phyloP scores from a whole-genome alignment of 2,888 invertebrate genomes.

The Ornithoptera priamus region DNA sequence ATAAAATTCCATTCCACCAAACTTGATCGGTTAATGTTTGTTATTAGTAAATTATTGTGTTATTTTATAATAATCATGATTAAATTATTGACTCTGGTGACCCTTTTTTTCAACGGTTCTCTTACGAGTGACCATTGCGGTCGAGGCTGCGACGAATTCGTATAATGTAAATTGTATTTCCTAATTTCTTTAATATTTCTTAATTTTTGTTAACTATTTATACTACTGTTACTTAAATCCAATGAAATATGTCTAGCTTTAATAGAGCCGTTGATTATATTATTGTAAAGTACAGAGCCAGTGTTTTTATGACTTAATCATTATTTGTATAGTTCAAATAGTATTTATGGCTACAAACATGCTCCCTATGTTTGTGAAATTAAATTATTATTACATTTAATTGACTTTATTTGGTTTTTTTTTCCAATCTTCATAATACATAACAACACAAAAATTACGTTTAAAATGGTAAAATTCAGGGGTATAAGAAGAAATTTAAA shows the following conservation, averaged over 20 bases:
- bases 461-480: too few species aligned
- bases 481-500: too few species aligned
- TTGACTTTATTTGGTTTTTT: constrained; percentile 35
- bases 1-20: constrained; percentile 65
- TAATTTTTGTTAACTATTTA: constrained; percentile 78
- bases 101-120: constrained; percentile 28
- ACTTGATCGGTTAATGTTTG: constrained; percentile 45
- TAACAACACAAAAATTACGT: too few species aligned
- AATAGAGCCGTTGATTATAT: constrained; percentile 75
- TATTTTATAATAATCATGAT: constrained; percentile 38
- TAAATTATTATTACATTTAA: constrained; percentile 75
- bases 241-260: constrained; percentile 74
- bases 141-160: constrained; percentile 54
- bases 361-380: constrained; percentile 69
- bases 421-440: constrained; percentile 15
- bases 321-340: constrained; percentile 79
- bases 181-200: constrained; percentile 71
- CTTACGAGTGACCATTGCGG: constrained; percentile 43
- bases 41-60: constrained; percentile 64
- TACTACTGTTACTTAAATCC: constrained; percentile 74
- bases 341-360: constrained; percentile 74
- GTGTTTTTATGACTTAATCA: constrained; percentile 78
- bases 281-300: constrained; percentile 77
- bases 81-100: constrained; percentile 34
- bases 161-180: constrained; percentile 67